Evolutionary conservation across 2,797 vertebrate species (phyloP).

Genomic region (Tamandua tetradactyla): DNA sequence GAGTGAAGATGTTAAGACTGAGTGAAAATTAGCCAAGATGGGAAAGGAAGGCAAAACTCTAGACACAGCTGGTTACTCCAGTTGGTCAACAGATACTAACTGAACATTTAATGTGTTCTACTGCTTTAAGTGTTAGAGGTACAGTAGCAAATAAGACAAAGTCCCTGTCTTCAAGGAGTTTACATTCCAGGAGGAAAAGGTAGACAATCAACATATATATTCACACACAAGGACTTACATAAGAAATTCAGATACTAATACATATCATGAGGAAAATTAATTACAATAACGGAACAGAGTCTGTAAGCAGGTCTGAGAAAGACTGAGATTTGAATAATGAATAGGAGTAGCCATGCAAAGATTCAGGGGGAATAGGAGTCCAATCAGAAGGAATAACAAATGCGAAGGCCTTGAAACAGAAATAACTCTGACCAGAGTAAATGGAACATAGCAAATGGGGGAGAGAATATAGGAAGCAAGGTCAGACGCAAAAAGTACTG

Average conservation of each 20-base stretch:
- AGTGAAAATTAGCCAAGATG: background rate
- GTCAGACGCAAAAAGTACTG: background rate
- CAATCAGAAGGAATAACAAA: background rate
- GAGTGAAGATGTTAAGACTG: background rate
- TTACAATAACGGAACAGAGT: background rate
- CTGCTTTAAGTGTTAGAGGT: background rate
- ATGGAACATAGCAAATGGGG: background rate
- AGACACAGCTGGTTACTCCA: background rate
- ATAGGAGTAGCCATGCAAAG: background rate
- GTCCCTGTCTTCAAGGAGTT: too few species aligned
- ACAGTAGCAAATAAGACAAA: background rate
- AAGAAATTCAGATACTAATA: background rate
- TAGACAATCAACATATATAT: background rate
- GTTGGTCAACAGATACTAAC: too few species aligned
- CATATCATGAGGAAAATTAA: background rate
- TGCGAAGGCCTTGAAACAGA: conserved; percentile 30
- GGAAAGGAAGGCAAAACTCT: background rate
- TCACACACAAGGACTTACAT: background rate
- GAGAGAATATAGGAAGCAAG: background rate
- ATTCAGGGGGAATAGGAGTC: background rate
- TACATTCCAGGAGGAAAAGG: background rate
- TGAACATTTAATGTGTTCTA: background rate
- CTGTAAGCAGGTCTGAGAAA: background rate
- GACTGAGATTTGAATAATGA: background rate
- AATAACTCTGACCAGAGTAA: background rate